These are phyloP conservation scores for Apis mellifera DNA, from an alignment of 1,140 invertebrate genomes.

Conservation along the genomic window Amel_HAv3.1 CM009931.2:2139001-2139500, in stretches of 20 bases:
- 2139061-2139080: no score
- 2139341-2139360: neutral
- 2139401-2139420: no score
- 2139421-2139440: neutral
- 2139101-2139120: neutral
- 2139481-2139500: no score
- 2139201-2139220: slow-evolving; percentile 4
- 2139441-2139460: no score
- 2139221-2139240: neutral
- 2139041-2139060: no score
- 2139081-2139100: neutral
- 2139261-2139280: neutral
- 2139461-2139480: no score
- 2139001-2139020: no score
- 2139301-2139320: neutral
- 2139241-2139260: no score
- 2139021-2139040: no score
- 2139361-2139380: neutral
- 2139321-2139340: neutral
- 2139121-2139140: neutral
- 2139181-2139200: slow-evolving; percentile 8
- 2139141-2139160: neutral
- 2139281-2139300: neutral
- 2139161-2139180: neutral
- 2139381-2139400: neutral